Percentiles rank a stretch among this genome's conserved stretches.
These are phyloP conservation scores for Leucophenga varia DNA, from an alignment of 1,140 invertebrate species.

Conservation along the genomic window DNA sequence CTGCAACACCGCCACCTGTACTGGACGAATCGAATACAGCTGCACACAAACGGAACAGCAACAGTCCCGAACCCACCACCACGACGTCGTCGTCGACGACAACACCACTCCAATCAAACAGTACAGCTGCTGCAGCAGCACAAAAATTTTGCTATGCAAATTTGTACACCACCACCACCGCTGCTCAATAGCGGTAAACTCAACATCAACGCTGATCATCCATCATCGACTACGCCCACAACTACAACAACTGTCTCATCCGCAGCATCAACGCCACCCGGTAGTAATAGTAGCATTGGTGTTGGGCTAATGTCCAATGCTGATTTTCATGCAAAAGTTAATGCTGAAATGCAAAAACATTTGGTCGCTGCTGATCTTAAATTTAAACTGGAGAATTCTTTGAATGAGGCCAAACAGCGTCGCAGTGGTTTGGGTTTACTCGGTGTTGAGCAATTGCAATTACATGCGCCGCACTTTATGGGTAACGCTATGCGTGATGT, in stretches of 20 bases:
- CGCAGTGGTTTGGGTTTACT: constrained; percentile 16
- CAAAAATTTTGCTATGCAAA: constrained; percentile 33
- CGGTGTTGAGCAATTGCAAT: constrained; percentile 42
- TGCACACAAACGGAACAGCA: constrained; percentile 14
- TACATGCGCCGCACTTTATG: constrained; percentile 55
- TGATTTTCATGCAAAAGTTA: constrained; percentile 52
- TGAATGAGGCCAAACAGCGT: constrained; percentile 41
- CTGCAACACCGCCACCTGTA: constrained; percentile 24
- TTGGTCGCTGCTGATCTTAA: constrained; percentile 49
- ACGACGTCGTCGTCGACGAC: constrained; percentile 26
- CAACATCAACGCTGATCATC: constrained; percentile 19
- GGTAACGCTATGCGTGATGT: constrained; percentile 31
- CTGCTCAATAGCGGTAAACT: constrained; percentile 37
- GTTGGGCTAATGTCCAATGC: constrained; percentile 17
- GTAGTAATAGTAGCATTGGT: constrained; percentile 3
- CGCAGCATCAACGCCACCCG: constrained; percentile 37
- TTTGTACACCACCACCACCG: constrained; percentile 43
- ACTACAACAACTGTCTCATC: constrained; percentile 30
- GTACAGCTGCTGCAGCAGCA: constrained; percentile 4
- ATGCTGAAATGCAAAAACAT: constrained; percentile 54
- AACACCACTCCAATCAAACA: constrained; percentile 7
- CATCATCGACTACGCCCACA: constrained; percentile 22
- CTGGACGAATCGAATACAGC: constrained; percentile 28
- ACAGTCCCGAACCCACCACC: constrained; percentile 8
- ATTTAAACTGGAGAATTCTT: constrained; percentile 44